phyloP scores from a whole-genome alignment of 1,140 invertebrate species.

The Zaprionus davidi region DNA sequence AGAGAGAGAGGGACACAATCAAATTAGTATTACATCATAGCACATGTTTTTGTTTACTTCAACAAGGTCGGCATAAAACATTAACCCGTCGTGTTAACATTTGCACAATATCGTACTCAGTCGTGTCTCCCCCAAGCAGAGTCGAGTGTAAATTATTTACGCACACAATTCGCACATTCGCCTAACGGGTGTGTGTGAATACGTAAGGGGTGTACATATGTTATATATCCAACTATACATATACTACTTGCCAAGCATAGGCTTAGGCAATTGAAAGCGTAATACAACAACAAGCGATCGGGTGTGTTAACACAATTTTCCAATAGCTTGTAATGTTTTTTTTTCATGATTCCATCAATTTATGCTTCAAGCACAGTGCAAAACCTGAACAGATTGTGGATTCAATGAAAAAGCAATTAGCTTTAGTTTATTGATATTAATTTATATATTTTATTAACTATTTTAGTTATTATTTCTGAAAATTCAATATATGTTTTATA shows the following conservation, averaged over 20 bases:
- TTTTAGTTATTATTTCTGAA: not conserved
- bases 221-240: constrained; percentile 3
- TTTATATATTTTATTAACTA: not conserved
- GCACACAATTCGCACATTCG: constrained; percentile 73
- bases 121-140: constrained; percentile 13
- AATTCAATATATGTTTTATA: not conserved
- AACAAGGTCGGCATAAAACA: constrained; percentile 50
- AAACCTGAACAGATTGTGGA: not conserved
- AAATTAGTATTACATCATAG: constrained; percentile 63
- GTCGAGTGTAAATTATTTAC: constrained; percentile 63
- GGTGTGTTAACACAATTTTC: constrained; percentile 58
- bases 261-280: constrained; percentile 14
- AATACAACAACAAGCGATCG: constrained; percentile 22
- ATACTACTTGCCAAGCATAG: not conserved
- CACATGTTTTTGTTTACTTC: constrained; percentile 18
- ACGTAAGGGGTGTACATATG: constrained; percentile 3
- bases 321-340: constrained; percentile 13
- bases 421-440: not conserved
- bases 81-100: constrained; percentile 28
- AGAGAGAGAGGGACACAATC: constrained; percentile 35
- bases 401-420: constrained; percentile 1
- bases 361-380: not conserved
- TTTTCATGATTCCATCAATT: not conserved
- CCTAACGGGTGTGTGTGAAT: constrained; percentile 6
- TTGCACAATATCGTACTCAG: constrained; percentile 23